phyloP scores from a whole-genome alignment of 1,140 invertebrate genomes.

The Bombyx mandarina region DNA sequence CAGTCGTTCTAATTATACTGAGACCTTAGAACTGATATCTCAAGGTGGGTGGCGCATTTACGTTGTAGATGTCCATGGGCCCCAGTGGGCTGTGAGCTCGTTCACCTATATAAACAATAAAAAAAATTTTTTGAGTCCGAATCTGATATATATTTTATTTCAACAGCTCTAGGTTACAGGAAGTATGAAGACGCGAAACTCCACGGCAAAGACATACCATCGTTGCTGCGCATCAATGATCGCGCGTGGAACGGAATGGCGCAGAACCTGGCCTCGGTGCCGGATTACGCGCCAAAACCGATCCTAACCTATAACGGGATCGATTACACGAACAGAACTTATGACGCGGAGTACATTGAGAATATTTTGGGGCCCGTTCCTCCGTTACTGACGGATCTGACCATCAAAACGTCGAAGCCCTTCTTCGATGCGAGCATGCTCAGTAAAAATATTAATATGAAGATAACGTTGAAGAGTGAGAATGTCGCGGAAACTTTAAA shows the following conservation, averaged over 20 bases:
- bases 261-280: conserved; percentile 22
- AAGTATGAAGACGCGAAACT: conserved; percentile 32
- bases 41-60: too few relatives aligned
- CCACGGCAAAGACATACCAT: conserved; percentile 33
- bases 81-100: too few relatives aligned
- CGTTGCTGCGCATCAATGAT: conserved; percentile 34
- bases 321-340: conserved; percentile 38
- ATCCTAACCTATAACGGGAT: conserved; percentile 28
- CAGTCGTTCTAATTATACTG: too few relatives aligned
- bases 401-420: conserved; percentile 20
- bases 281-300: conserved; percentile 34
- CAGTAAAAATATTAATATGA: conserved; percentile 36
- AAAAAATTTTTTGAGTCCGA: neutral
- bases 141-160: neutral
- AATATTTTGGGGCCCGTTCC: conserved; percentile 36
- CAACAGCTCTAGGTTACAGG: conserved; percentile 41
- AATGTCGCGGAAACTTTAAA: conserved; percentile 36
- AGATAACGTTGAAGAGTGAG: conserved; percentile 29
- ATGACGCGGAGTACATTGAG: conserved; percentile 33
- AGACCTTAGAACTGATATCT: too few relatives aligned
- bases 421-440: conserved; percentile 31
- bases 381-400: conserved; percentile 34
- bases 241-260: conserved; percentile 17
- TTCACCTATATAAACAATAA: neutral
- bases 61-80: too few relatives aligned